Base-by-base conservation (phyloP, 2,113 vertebrate genomes). In the Otis tarda region DNA sequence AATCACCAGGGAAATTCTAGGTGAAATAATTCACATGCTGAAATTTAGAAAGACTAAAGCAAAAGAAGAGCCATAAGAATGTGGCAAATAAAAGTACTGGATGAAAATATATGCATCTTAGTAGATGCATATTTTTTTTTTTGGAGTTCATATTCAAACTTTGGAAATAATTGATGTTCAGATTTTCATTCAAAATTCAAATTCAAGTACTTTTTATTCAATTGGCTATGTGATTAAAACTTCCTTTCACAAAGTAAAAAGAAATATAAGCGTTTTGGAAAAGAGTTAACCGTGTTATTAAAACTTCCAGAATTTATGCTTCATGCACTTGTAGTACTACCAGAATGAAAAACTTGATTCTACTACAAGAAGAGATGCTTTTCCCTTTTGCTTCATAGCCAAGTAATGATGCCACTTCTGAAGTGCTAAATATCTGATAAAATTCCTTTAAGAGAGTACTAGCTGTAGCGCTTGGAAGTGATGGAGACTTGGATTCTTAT, bases 1-100 rank as follows among this genome's bases (percentile, higher is more conserved):
- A 94, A 84, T 89, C 37, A 90, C 33, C 22, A 73, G 49, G 53
- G 53, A 96, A 95, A 95, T 91, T 25, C 50, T 83, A 81, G 30
- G 74, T 76, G 55, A 93, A 92, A 86, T 95, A 87, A 95, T 88
- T 94, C 4, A 11, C 7, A 60, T 53, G 11, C 6, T 92, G 73
- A 49, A 95, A 83, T 89, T 92, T 59, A 78, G 83, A 83, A 89
- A 80, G 11, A 84, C 3, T 22, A 83, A 89, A 84, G 39, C 6
- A 59, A 93, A 86, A 76, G n/a, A 9, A 78, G 4, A 16, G 4
- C 33, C 19, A 22, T 50, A 75, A 59, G 19, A 77, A 61, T 71
- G 15, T 50, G 41, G 22, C 13, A 95, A 93, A 87, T 84, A 77
- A 79, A 83, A 79, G 55, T 37, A 71, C 15, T 52, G 27, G 5